Evolutionary conservation across 2,113 vertebrate genomes (phyloP), one percentile per base, ranked within the genome.

Genomic region (Platanista minor): DNA sequence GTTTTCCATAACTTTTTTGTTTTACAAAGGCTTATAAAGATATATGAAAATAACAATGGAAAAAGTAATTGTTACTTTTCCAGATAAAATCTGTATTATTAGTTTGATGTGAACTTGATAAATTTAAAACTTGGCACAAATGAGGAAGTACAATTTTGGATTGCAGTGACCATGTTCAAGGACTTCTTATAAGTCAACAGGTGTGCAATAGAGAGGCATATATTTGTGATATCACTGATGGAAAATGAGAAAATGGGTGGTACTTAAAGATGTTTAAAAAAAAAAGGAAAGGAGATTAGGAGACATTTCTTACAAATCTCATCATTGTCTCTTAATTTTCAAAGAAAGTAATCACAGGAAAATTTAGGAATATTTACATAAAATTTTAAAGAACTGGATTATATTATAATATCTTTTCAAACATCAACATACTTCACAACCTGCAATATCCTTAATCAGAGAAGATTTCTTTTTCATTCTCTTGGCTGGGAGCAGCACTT

Each of bases 331-430:
- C 72, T 96, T 91, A 95, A 81, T 97, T 94, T 96, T 93, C 83
- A 83, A 93, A 75, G 64, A 91, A 85, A 93, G 36, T 49, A 96
- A 94, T 97, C 91, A 91, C 18, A 67, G 72, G 83, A 82, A 88
- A 89, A 93, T 97, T 97, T 94, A 87, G 74, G 67, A 94, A 96
- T 90, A 95, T 91, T 96, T 95, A 91, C 83, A 95, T 92, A 91
- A 94, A 93, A 82, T n/a, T 83, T 78, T 82, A 90, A 80, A 81
- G 46, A 67, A 84, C 52, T 61, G 3, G 90, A 78, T 90, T 95
- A 41, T 92, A 77, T 94, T 87, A 77, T 6, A 87, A 36, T 88
- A 75, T 93, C 25, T 39, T 91, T 96, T 59, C 29, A 93, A 89
- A 86, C 49, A 94, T 29, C 85, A 93, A 93, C 67, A 80, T 57